phyloP scores from a whole-genome alignment of 2,888 invertebrate genomes.

The Brenthis ino region DNA sequence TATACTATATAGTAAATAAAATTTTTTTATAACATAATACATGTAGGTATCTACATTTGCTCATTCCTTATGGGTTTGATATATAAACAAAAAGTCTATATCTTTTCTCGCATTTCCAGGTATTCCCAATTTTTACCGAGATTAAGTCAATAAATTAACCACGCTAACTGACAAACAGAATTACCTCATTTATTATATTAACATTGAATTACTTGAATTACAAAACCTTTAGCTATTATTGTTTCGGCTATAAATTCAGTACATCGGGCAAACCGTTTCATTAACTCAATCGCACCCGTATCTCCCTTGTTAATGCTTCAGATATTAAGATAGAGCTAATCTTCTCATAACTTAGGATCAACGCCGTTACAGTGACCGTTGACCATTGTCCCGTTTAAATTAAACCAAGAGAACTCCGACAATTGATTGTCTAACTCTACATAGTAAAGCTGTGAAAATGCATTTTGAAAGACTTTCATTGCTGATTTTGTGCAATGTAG shows the following conservation, averaged over 20 bases:
- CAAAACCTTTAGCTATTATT: background rate
- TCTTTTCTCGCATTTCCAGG: too few relatives aligned
- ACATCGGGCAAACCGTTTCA: conserved; percentile 41
- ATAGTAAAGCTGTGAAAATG: conserved; percentile 27
- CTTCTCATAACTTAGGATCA: conserved; percentile 80
- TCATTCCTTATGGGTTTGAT: too few relatives aligned
- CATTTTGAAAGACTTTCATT: conserved; percentile 28
- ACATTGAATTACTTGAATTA: background rate
- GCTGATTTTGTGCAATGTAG: conserved; percentile 23
- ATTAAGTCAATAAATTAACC: too few relatives aligned
- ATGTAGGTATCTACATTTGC: too few relatives aligned
- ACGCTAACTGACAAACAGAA: too few relatives aligned
- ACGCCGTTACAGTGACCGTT: conserved; percentile 68
- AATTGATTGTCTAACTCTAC: conserved; percentile 70
- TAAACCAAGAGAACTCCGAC: conserved; percentile 61
- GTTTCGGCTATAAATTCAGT: conserved; percentile 30
- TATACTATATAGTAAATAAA: too few relatives aligned
- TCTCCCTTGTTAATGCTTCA: conserved; percentile 61
- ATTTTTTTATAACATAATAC: too few relatives aligned
- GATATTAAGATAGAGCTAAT: conserved; percentile 81
- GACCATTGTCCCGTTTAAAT: conserved; percentile 82
- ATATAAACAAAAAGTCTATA: too few relatives aligned
- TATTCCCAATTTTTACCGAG: too few relatives aligned
- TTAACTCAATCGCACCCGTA: conserved; percentile 47
- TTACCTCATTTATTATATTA: too few relatives aligned